Conservation (phyloP, 2,113 vertebrate genomes). For the Oceanites oceanicus region DNA sequence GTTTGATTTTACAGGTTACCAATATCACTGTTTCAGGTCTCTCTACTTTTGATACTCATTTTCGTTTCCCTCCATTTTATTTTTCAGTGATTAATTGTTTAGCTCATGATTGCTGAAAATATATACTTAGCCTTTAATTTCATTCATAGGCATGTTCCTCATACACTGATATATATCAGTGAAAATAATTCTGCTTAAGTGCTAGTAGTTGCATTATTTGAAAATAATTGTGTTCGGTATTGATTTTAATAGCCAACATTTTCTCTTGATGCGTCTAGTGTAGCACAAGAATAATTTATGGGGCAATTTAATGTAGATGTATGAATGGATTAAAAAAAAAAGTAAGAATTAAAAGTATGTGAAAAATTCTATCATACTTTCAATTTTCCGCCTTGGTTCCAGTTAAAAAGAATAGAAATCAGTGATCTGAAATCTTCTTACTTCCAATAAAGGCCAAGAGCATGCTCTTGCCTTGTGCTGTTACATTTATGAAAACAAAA, state of each 20-base stretch:
- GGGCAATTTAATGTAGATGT: neutral
- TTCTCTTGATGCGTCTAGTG: neutral
- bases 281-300: neutral
- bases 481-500: neutral
- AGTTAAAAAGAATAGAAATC: neutral
- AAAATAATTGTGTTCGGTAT: neutral
- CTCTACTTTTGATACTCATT: neutral
- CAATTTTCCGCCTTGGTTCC: neutral
- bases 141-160: neutral
- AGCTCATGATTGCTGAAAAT: neutral
- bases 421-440: neutral
- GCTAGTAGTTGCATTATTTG: neutral
- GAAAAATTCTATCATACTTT: neutral
- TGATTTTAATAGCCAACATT: neutral
- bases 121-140: neutral
- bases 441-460: neutral
- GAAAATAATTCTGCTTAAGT: neutral
- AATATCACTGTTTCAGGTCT: neutral
- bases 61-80: neutral
- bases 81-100: neutral
- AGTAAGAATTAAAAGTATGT: neutral
- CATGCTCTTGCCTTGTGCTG: neutral
- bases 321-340: neutral
- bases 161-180: neutral
- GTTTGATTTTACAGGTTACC: neutral